Conservation (phyloP, 2,888 invertebrate genomes). For the Sphecodes monilicornis region DNA sequence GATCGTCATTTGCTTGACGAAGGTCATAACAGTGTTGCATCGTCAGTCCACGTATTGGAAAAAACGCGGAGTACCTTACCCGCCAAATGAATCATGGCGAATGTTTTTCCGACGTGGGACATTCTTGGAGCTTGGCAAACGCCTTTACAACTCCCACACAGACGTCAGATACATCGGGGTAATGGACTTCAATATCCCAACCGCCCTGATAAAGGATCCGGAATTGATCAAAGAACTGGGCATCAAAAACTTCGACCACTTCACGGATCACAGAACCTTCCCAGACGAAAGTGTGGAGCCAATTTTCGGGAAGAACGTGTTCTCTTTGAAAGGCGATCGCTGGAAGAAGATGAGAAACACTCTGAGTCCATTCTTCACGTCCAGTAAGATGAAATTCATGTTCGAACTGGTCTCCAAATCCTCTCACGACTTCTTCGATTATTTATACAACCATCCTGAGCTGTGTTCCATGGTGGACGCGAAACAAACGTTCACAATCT, state of each 20-base stretch:
- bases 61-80: conserved; percentile 58
- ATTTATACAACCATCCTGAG: conserved; percentile 71
- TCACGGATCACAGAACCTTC: background rate
- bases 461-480: conserved; percentile 77
- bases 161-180: conserved; percentile 70
- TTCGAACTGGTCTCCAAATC: conserved; percentile 73
- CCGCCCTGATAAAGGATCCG: conserved; percentile 76
- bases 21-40: conserved; percentile 8
- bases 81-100: conserved; percentile 22
- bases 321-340: conserved; percentile 74
- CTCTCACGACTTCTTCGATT: conserved; percentile 70
- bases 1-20: conserved; percentile 33
- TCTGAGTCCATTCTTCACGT: conserved; percentile 78
- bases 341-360: conserved; percentile 78
- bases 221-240: conserved; percentile 78
- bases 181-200: conserved; percentile 75
- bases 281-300: conserved; percentile 69
- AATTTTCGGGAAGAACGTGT: conserved; percentile 76
- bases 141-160: conserved; percentile 56
- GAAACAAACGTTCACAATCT: conserved; percentile 32
- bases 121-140: conserved; percentile 28
- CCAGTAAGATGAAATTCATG: conserved; percentile 79
- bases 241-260: conserved; percentile 78
- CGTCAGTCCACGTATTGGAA: conserved; percentile 68
- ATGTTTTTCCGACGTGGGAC: conserved; percentile 43